Conservation (phyloP, 2,888 invertebrate species). For the Lycia hirtaria region DNA sequence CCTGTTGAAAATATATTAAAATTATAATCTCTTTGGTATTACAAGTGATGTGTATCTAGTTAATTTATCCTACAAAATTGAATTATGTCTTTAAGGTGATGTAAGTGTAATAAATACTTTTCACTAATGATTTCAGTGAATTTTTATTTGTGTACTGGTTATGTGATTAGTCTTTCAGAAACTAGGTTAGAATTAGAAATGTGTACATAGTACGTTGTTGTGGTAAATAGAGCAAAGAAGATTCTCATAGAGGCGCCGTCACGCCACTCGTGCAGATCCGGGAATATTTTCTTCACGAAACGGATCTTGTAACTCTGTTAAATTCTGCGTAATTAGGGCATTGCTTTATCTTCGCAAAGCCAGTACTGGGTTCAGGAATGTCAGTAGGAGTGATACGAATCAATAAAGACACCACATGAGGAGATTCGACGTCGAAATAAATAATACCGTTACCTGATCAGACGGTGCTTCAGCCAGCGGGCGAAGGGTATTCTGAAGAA, state of each 20-base stretch:
- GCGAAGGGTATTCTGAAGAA: constrained; percentile 51
- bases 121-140: not conserved
- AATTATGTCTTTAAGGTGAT: constrained; percentile 3
- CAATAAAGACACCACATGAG: constrained; percentile 51
- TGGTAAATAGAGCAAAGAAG: constrained; percentile 30
- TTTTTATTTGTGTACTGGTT: not conserved
- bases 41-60: not conserved
- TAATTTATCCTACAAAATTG: not conserved
- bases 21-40: not conserved
- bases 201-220: constrained; percentile 8
- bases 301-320: constrained; percentile 6
- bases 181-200: constrained; percentile 5
- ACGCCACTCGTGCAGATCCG: constrained; percentile 31
- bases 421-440: constrained; percentile 76
- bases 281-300: constrained; percentile 16
- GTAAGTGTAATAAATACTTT: constrained; percentile 19
- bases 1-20: not conserved
- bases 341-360: constrained; percentile 3
- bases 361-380: constrained; percentile 7
- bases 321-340: constrained; percentile 1
- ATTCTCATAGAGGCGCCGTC: constrained; percentile 21
- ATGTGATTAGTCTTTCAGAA: not conserved
- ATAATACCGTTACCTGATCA: constrained; percentile 81
- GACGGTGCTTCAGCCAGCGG: constrained; percentile 57
- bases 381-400: constrained; percentile 33